A percentile compares a stretch with the other conserved stretches of the same genome.
phyloP scores from a whole-genome alignment of 2,113 vertebrate species.

The Cavia porcellus region DNA sequence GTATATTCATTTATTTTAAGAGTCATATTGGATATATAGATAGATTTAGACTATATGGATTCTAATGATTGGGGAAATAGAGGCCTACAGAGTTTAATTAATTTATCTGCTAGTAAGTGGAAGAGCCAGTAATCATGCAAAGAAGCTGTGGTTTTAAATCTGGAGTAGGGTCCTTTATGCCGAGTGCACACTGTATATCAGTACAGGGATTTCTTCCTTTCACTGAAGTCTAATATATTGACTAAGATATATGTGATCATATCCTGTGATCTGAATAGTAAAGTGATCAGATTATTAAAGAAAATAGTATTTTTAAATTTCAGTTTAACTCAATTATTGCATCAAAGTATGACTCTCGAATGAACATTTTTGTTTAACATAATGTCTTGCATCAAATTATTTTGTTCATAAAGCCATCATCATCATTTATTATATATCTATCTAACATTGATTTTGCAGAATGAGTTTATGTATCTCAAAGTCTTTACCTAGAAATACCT shows the following conservation, averaged over 20 bases:
- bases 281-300: not conserved
- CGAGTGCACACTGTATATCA: not conserved
- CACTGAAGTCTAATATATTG: not conserved
- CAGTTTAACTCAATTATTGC: not conserved
- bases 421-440: not conserved
- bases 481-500: not conserved
- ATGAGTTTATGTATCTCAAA: not conserved
- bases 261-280: not conserved
- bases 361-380: not conserved
- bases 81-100: not conserved
- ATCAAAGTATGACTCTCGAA: not conserved
- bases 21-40: not conserved
- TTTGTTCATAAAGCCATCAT: constrained; percentile 24
- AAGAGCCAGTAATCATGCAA: not conserved
- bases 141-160: not conserved
- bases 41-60: not conserved
- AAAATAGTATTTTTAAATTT: constrained; percentile 26
- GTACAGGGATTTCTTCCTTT: not conserved
- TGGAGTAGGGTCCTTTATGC: not conserved
- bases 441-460: not conserved
- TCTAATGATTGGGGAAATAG: not conserved
- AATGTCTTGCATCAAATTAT: not conserved
- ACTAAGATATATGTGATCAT: not conserved
- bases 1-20: constrained; percentile 25
- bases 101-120: not conserved